Evolutionary conservation across 2,797 vertebrate genomes (phyloP).

Genomic region (Merluccius polli): DNA sequence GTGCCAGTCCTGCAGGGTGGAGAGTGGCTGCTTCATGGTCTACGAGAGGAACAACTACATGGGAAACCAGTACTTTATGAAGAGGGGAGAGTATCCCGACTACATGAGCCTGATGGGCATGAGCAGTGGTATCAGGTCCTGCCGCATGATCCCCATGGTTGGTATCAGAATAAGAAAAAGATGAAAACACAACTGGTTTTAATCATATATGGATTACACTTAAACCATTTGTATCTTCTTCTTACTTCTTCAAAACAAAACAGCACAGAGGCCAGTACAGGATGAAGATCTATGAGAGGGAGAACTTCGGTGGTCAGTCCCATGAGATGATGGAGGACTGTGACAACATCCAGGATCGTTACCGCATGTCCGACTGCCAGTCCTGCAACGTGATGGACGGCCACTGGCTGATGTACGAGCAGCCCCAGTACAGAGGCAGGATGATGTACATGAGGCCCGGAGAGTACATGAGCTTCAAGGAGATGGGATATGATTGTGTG

Average conservation of each 20-base stretch:
- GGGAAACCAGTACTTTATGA: conserved; percentile 48
- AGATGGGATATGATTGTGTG: conserved; percentile 33
- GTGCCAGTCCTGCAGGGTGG: conserved; percentile 45
- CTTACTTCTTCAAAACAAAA: not conserved
- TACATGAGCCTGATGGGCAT: conserved; percentile 52
- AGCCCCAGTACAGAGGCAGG: conserved; percentile 43
- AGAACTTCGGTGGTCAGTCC: conserved; percentile 48
- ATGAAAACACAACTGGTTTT: not conserved
- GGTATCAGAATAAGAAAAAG: not conserved
- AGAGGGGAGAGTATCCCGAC: conserved; percentile 42
- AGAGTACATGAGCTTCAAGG: conserved; percentile 50
- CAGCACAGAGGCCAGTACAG: conserved; percentile 36
- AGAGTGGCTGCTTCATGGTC: conserved; percentile 44
- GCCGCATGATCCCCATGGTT: conserved; percentile 68
- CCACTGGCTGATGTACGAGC: conserved; percentile 50
- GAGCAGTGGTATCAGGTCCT: conserved; percentile 66
- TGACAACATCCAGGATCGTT: conserved; percentile 40
- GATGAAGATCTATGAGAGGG: conserved; percentile 49
- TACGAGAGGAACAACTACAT: conserved; percentile 42
- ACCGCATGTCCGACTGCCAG: conserved; percentile 39
- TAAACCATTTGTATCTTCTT: not conserved
- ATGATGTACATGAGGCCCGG: conserved; percentile 46
- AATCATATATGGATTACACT: not conserved
- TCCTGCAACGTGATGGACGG: conserved; percentile 50
- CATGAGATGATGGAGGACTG: conserved; percentile 46